These are phyloP conservation scores for Periophthalmus modestus DNA, from an alignment of 2,113 vertebrate species.

Conservation along the genomic window DNA sequence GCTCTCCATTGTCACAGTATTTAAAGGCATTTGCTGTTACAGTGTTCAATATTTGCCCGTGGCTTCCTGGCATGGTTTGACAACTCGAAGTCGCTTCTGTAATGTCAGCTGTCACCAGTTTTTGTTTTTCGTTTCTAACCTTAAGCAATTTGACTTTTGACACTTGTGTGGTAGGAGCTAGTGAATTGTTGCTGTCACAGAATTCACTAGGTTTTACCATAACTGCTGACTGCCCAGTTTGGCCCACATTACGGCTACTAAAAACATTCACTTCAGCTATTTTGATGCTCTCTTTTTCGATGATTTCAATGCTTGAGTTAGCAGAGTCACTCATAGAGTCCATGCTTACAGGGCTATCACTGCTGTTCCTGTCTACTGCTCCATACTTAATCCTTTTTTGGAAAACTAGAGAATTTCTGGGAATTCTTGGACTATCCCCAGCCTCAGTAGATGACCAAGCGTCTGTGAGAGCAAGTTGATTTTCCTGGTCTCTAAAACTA, in stretches of 20 bases:
- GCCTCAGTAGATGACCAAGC: slow-evolving; percentile 81
- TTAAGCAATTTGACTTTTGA: slow-evolving; percentile 6
- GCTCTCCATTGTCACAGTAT: not conserved
- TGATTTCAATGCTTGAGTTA: slow-evolving; percentile 43
- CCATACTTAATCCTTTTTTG: slow-evolving; percentile 50
- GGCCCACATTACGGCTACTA: not conserved
- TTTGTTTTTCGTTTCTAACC: slow-evolving; percentile 1
- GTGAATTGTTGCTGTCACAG: not conserved
- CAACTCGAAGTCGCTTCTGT: slow-evolving; percentile 13
- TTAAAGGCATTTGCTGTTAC: slow-evolving; percentile 13
- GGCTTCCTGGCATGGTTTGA: slow-evolving; percentile 13
- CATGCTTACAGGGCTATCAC: slow-evolving; percentile 42
- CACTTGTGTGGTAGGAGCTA: not conserved
- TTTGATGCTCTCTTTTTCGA: slow-evolving; percentile 23
- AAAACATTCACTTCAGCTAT: slow-evolving; percentile 10
- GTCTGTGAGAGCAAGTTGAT: slow-evolving; percentile 66
- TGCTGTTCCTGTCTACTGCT: slow-evolving; percentile 34
- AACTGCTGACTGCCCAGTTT: not conserved
- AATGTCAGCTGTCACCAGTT: slow-evolving; percentile 16
- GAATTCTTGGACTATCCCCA: slow-evolving; percentile 65
- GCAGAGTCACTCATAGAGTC: slow-evolving; percentile 46
- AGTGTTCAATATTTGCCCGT: not conserved
- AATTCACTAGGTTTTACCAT: not conserved
- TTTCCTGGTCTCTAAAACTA: slow-evolving; percentile 65
- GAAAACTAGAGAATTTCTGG: slow-evolving; percentile 57